These are phyloP conservation scores for Plagodis dolabraria DNA, from an alignment of 2,888 invertebrate genomes.

Conservation along the genomic window DNA sequence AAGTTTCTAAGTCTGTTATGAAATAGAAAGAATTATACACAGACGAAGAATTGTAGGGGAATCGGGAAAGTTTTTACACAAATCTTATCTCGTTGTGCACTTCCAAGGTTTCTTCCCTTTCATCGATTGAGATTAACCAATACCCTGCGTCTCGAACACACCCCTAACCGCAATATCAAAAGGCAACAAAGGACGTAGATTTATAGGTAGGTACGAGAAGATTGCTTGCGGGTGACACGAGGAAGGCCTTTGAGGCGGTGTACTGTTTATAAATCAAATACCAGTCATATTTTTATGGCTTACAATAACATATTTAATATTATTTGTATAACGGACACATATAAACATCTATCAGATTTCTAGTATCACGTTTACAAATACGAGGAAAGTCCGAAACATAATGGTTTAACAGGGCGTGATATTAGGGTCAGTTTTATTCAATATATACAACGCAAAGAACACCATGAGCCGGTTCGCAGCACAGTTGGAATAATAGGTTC, in stretches of 20 bases:
- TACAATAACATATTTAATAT: neutral
- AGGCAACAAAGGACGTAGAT: constrained; percentile 8
- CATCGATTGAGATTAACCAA: neutral
- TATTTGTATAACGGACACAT: neutral
- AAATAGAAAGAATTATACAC: no score
- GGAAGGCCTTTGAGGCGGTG: constrained; percentile 5
- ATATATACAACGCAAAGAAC: constrained; percentile 6
- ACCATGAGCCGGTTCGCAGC: constrained; percentile 9
- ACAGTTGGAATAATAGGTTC: constrained; percentile 17
- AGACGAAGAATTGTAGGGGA: no score
- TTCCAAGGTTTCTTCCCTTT: neutral
- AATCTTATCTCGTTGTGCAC: no score
- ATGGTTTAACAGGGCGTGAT: constrained; percentile 5
- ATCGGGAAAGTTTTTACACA: no score
- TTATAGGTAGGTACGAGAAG: constrained; percentile 5
- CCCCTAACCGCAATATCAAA: neutral
- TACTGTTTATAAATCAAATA: neutral
- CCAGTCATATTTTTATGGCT: neutral
- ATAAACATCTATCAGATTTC: neutral
- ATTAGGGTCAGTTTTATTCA: constrained; percentile 9
- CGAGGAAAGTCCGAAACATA: neutral
- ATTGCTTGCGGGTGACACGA: constrained; percentile 7
- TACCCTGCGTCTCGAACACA: neutral
- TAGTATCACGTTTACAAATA: neutral
- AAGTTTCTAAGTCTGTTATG: no score